Base-by-base conservation (phyloP, 2,797 vertebrate genomes). In the Lycodopsis pacificus region DNA sequence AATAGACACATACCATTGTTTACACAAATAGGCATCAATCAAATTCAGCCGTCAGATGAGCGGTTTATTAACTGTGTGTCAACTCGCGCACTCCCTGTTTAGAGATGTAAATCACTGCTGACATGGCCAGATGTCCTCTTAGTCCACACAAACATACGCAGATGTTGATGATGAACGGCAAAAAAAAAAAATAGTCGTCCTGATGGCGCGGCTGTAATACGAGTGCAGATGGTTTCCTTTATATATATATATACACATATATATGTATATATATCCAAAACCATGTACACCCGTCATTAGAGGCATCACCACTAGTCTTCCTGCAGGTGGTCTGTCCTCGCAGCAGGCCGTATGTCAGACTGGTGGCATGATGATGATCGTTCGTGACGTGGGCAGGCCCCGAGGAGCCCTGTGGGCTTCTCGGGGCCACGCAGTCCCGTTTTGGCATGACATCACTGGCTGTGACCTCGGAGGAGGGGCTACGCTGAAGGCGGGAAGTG, bases 281-380 rank as follows among this genome's bases (percentile, higher is more conserved):
- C 46, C 64, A 66, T 65, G 48, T 22, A 22, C 67, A 64, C 76
- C 82, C 7, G 6, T 65, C 72, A 82, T 88, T 58, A 79, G 75
- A 63, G 80, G 81, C 83, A 64, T 87, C 73, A 72, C 91, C 86
- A 54, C 83, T n/a, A 81, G 87, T 79, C 81, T 44, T 89, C 85
- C 93, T 93, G 90, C 91, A 91, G 90, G 91, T 92, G 88, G 80
- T 88, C 83, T 70, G 65, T 76, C 79, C 73, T 82, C 69, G 68
- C 13, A 12, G 74, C 62, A 8, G 64, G 63, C 59, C 51, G 58
- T 82, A 77, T 71, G 79, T 84, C 80, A 46, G 77, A 76, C 64
- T 69, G 81, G 86, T 71, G 62, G 54, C 67, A 81, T 77, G 81
- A 85, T 69, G 82, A 79, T 89, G 82, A 94, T 92, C 19, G 5